Conservation (phyloP, 2,888 invertebrate species). For the Pandemis heparana region DNA sequence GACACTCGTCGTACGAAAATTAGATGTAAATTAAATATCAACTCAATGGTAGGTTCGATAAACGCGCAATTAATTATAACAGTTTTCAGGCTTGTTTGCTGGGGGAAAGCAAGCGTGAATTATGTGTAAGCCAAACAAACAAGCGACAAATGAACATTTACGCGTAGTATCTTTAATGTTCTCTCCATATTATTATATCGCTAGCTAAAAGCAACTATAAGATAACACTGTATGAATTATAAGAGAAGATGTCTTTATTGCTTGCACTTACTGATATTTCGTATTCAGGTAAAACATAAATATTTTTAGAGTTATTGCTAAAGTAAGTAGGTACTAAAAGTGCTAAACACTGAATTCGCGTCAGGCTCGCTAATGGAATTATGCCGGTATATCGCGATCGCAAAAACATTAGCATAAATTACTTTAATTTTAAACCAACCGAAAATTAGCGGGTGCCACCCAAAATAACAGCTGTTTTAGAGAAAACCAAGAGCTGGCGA, state of each 20-base stretch:
- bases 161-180: background rate
- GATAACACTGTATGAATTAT: background rate
- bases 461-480: constrained; percentile 58
- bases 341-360: constrained; percentile 3
- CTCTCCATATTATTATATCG: background rate
- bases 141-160: background rate
- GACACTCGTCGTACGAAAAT: too few species aligned
- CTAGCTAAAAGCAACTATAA: background rate
- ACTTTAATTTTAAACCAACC: constrained; percentile 60
- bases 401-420: constrained; percentile 54
- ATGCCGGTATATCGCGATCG: constrained; percentile 49
- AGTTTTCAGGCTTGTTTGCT: background rate
- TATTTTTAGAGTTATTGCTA: background rate
- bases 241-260: background rate
- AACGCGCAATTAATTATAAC: background rate
- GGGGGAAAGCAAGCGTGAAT: background rate
- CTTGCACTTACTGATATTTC: background rate
- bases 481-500: constrained; percentile 56
- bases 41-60: background rate
- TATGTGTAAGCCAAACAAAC: background rate
- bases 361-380: constrained; percentile 24
- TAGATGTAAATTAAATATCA: background rate
- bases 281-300: background rate
- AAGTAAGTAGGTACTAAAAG: constrained; percentile 12
- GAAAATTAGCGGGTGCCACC: constrained; percentile 65